A percentile compares a stretch with the other conserved stretches of the same genome.
phyloP scores from a whole-genome alignment of 2,888 invertebrate species.

The Ischnura elegans region DNA sequence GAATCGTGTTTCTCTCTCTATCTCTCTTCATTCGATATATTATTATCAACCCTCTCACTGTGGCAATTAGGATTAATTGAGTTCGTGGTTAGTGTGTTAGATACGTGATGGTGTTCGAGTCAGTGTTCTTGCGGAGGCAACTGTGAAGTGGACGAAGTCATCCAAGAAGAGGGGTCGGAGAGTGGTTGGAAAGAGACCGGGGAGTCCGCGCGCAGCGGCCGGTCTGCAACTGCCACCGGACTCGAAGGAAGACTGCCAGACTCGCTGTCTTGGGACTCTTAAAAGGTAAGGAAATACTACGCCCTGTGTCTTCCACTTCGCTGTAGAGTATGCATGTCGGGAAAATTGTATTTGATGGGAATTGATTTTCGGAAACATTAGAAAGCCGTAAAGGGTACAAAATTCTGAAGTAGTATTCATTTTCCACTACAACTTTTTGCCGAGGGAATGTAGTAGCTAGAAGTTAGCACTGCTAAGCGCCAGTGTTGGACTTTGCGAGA shows the following conservation, averaged over 20 bases:
- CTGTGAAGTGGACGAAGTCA: not conserved
- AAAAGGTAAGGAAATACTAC: not conserved
- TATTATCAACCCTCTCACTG: too few relatives aligned
- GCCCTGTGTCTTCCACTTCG: too few relatives aligned
- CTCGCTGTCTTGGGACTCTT: not conserved
- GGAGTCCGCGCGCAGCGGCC: constrained; percentile 26
- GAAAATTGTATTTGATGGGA: too few relatives aligned
- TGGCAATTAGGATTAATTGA: constrained; percentile 49
- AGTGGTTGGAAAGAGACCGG: not conserved
- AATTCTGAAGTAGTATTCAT: too few relatives aligned
- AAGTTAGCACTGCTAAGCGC: too few relatives aligned
- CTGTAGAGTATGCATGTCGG: too few relatives aligned
- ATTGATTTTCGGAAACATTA: too few relatives aligned
- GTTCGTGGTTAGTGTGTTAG: constrained; percentile 29
- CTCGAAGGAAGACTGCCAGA: not conserved
- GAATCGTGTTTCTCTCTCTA: constrained; percentile 17
- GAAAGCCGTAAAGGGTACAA: too few relatives aligned
- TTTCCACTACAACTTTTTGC: too few relatives aligned
- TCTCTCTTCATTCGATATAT: constrained; percentile 8
- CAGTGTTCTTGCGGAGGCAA: constrained; percentile 12
- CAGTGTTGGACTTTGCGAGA: too few relatives aligned
- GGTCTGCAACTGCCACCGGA: not conserved
- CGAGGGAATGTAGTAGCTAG: too few relatives aligned
- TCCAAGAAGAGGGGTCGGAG: not conserved
- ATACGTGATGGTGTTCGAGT: constrained; percentile 50